Evolutionary conservation across 2,888 invertebrate species (phyloP).

Genomic region (Scaptomyza polygonia): DNA sequence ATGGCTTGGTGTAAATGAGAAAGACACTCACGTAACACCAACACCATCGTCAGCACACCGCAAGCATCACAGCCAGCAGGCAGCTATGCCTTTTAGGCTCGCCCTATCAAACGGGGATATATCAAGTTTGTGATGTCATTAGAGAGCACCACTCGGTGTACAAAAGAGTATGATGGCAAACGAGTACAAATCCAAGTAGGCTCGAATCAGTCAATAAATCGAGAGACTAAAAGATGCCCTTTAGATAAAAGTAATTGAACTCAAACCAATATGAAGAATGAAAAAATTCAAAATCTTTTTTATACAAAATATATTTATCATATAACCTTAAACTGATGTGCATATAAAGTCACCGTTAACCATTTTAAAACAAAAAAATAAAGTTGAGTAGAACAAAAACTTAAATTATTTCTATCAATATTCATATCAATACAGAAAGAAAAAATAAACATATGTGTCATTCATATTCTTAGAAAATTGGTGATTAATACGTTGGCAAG

Average conservation of each 20-base stretch:
- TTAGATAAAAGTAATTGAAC: too few relatives aligned
- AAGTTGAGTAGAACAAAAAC: too few relatives aligned
- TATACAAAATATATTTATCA: too few relatives aligned
- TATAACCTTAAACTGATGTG: too few relatives aligned
- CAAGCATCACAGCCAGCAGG: background rate
- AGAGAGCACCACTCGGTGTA: slow-evolving; percentile 32
- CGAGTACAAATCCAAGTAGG: slow-evolving; percentile 5
- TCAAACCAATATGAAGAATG: background rate
- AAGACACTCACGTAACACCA: slow-evolving; percentile 45
- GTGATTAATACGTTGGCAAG: too few relatives aligned
- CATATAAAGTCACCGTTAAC: too few relatives aligned
- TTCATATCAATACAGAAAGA: too few relatives aligned
- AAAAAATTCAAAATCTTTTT: too few relatives aligned
- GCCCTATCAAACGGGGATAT: slow-evolving; percentile 45
- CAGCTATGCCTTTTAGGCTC: slow-evolving; percentile 27
- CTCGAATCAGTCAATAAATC: too few relatives aligned
- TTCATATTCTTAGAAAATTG: background rate
- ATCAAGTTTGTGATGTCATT: slow-evolving; percentile 52
- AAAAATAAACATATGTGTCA: background rate
- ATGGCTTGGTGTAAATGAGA: slow-evolving; percentile 60
- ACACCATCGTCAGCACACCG: slow-evolving; percentile 5
- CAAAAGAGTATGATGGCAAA: slow-evolving; percentile 2
- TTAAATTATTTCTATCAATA: too few relatives aligned
- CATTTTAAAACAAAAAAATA: too few relatives aligned
- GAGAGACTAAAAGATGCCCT: slow-evolving; percentile 8